Conservation (phyloP, 2,797 vertebrate genomes). For the Gymnothorax javanicus region DNA sequence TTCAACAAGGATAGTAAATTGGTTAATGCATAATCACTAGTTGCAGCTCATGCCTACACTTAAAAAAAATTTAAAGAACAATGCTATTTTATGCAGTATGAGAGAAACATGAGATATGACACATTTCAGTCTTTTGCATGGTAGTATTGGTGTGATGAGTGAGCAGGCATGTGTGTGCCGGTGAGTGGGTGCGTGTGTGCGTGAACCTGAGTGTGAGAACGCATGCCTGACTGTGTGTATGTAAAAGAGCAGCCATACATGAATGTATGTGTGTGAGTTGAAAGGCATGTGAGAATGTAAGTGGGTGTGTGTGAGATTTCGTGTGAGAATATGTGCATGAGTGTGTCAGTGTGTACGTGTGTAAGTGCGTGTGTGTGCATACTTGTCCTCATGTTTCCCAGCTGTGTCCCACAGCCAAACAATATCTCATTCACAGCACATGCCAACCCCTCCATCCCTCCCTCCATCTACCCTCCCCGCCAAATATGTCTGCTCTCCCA, state of each 20-base stretch:
- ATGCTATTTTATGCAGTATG: neutral
- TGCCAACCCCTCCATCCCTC: constrained; percentile 54
- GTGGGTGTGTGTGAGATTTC: constrained; percentile 72
- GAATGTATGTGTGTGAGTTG: neutral
- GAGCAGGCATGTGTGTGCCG: too few species aligned
- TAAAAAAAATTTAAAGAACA: neutral
- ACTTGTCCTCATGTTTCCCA: constrained; percentile 78
- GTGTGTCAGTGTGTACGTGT: constrained; percentile 37
- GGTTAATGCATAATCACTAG: neutral
- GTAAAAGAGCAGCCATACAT: neutral
- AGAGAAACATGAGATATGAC: neutral
- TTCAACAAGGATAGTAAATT: neutral
- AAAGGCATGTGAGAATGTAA: constrained; percentile 84
- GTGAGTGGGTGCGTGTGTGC: constrained; percentile 68
- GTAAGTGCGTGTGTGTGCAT: constrained; percentile 13
- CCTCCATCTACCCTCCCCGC: constrained; percentile 38
- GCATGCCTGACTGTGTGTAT: neutral
- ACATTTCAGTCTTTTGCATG: neutral
- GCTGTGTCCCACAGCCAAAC: constrained; percentile 77
- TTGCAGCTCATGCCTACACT: neutral
- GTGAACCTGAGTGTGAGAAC: neutral
- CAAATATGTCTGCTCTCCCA: constrained; percentile 52
- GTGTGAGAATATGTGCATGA: neutral
- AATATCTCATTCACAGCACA: constrained; percentile 81
- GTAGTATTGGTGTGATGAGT: neutral